phyloP scores from a whole-genome alignment of 2,797 vertebrate species.

The Tapera naevia region DNA sequence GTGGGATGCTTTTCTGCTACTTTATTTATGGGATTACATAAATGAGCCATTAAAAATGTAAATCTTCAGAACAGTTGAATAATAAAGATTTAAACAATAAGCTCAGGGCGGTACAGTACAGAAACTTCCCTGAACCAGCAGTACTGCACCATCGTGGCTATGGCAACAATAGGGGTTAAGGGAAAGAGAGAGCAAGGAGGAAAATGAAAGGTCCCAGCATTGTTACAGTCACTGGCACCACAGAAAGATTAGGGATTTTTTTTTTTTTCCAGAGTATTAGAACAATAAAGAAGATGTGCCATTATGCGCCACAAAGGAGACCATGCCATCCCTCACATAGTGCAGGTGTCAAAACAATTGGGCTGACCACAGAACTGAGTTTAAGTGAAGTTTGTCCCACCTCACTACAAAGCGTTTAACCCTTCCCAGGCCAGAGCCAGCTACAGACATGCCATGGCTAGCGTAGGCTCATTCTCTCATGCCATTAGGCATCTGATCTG shows the following conservation, averaged over 20 bases:
- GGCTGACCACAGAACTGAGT: constrained; percentile 52
- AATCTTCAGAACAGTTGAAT: constrained; percentile 86
- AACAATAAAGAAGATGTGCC: constrained; percentile 82
- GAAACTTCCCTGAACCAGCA: constrained; percentile 66
- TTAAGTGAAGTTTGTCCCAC: constrained; percentile 75
- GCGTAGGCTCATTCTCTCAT: not conserved
- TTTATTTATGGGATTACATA: constrained; percentile 91
- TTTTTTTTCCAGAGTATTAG: constrained; percentile 65
- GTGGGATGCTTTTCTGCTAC: constrained; percentile 82
- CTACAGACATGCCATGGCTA: not conserved
- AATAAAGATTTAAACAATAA: constrained; percentile 85
- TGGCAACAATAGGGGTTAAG: constrained; percentile 77
- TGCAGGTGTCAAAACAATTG: constrained; percentile 75
- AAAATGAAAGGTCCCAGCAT: constrained; percentile 73
- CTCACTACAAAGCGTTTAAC: constrained; percentile 74
- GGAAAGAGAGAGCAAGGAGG: constrained; percentile 63
- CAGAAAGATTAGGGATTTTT: constrained; percentile 76
- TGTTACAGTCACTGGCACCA: constrained; percentile 72
- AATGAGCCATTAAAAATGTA: constrained; percentile 90
- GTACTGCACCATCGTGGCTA: constrained; percentile 73
- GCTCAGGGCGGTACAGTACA: constrained; percentile 80
- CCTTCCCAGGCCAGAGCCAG: constrained; percentile 59
- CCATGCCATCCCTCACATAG: constrained; percentile 70
- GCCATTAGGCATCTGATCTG: not conserved
- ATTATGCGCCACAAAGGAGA: constrained; percentile 77